phyloP scores from a whole-genome alignment of 2,888 invertebrate species.

The Beris morrisii region DNA sequence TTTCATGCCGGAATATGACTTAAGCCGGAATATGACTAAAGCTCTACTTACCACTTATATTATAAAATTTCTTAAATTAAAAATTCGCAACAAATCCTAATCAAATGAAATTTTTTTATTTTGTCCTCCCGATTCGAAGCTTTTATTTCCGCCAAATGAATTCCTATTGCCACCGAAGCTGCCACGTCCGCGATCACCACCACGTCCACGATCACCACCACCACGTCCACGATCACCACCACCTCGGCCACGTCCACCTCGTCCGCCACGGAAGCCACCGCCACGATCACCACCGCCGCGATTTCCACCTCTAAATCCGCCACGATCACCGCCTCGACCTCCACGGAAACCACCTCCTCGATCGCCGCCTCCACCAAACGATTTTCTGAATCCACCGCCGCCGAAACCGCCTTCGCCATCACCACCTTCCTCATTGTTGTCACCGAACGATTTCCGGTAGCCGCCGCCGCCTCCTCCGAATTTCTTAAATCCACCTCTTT shows the following conservation, averaged over 20 bases:
- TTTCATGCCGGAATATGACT: not conserved
- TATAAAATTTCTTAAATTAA: slow-evolving; percentile 38
- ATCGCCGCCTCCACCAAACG: slow-evolving; percentile 37
- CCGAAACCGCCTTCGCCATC: slow-evolving; percentile 47
- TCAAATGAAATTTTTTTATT: slow-evolving; percentile 55
- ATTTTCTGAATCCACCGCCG: slow-evolving; percentile 43
- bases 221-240: slow-evolving; percentile 41
- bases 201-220: slow-evolving; percentile 42
- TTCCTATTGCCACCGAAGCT: slow-evolving; percentile 42
- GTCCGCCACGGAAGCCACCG: slow-evolving; percentile 44
- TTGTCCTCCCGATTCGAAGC: slow-evolving; percentile 59
- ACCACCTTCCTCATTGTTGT: slow-evolving; percentile 38
- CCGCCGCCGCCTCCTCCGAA: slow-evolving; percentile 45
- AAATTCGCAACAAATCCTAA: slow-evolving; percentile 29
- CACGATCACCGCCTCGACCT: slow-evolving; percentile 53
- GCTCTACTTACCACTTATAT: slow-evolving; percentile 13
- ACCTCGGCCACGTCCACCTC: slow-evolving; percentile 49
- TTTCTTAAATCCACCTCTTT: slow-evolving; percentile 51
- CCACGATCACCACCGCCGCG: slow-evolving; percentile 48
- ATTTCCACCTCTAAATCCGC: slow-evolving; percentile 49
- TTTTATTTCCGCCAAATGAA: slow-evolving; percentile 56
- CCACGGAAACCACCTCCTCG: slow-evolving; percentile 51
- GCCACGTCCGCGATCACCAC: slow-evolving; percentile 42
- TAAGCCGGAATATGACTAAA: no score
- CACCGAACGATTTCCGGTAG: slow-evolving; percentile 50